Evolutionary conservation across 2,113 vertebrate genomes (phyloP), one percentile per base, ranked within the genome.

Genomic region (Cyphomyrus plagiostoma): DNA sequence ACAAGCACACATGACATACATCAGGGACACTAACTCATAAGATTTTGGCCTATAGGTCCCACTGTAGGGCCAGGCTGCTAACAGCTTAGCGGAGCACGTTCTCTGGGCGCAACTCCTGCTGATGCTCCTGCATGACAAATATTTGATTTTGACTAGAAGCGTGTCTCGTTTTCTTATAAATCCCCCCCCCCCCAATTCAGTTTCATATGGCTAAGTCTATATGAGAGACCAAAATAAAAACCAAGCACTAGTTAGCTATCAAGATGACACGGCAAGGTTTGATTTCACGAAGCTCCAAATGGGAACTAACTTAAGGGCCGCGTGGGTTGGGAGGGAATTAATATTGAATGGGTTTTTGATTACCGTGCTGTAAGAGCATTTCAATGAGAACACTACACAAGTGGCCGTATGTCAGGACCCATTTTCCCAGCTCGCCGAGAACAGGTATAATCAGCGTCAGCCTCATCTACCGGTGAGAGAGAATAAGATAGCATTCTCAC

Each of bases 281-380:
- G 83, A 85, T n/a, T 74, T 87, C 62, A 74, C 30, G 49, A 50
- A 74, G 83, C 21, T n/a, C 19, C 19, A 19, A 85, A 70, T 11
- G 6, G 45, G n/a, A 50, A 89, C 82, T 26, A 86, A 85, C 89
- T 66, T 70, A 66, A 89, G 83, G 21, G 39, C 77, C n/a, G 88
- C 45, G 77, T 89, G 77, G 50, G 89, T 19, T 85, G 77, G 48
- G n/a, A 58, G 77, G 74, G 39, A 89, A 89, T 89, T 89, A 62
- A 89, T 89, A 86, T 42, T 89, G 53, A 89, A 89, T 66, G 66
- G 82, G 84, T 86, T 89, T 86, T 86, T 83, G 70, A 89, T 82
- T 89, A 56, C 48, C 49, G 48, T 89, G 74, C 49, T 42, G 10
- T 84, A 56, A 26, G 89, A 84, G 58, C 35, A 62, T 45, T 62